These are phyloP conservation scores for Laticauda colubrina DNA, from an alignment of 2,113 vertebrate genomes.

Conservation along the genomic window DNA sequence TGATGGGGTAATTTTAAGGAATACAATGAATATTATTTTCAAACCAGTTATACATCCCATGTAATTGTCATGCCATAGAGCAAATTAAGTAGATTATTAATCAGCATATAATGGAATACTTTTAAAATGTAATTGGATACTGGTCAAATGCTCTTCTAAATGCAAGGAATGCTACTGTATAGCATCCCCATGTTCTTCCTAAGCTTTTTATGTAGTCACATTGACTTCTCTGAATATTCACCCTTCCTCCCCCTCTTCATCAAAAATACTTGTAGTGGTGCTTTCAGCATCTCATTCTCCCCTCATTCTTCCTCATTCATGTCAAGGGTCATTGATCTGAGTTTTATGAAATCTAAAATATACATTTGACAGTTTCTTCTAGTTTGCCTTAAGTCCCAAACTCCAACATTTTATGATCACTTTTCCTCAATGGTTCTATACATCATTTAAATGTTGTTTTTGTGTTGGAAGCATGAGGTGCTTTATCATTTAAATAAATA, in stretches of 20 bases:
- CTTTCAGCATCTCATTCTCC: neutral
- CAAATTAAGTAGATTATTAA: neutral
- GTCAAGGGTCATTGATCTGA: neutral
- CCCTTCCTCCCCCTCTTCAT: neutral
- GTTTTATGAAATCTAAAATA: neutral
- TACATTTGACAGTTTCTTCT: neutral
- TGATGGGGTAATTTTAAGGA: neutral
- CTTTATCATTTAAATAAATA: neutral
- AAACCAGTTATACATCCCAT: neutral
- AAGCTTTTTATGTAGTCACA: neutral
- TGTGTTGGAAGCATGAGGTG: neutral
- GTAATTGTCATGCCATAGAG: neutral
- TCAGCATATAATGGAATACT: neutral
- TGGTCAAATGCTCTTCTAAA: neutral
- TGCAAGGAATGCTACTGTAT: neutral
- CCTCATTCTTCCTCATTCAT: neutral
- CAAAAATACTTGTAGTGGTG: neutral
- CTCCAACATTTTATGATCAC: neutral
- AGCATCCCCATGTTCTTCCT: neutral
- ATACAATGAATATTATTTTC: neutral
- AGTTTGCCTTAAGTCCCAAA: neutral
- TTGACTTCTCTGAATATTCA: neutral
- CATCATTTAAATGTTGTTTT: neutral
- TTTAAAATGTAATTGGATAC: neutral
- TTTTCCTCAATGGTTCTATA: neutral